These are phyloP conservation scores for Euproctis similis DNA, from an alignment of 2,888 invertebrate species.

Conservation along the genomic window DNA sequence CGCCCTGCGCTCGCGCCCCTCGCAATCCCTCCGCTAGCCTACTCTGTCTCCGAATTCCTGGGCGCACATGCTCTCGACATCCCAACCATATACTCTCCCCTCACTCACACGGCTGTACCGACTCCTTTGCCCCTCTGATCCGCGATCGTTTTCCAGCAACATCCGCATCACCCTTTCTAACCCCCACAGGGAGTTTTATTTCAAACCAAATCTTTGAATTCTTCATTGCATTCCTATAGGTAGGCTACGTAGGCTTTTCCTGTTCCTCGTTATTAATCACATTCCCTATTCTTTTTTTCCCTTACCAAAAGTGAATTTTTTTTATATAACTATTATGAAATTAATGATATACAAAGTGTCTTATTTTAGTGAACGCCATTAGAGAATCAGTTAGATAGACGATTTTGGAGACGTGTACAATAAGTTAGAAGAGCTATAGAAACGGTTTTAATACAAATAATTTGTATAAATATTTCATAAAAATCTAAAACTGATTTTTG, in stretches of 20 bases:
- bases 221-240: constrained; percentile 31
- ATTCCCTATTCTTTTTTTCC: constrained; percentile 50
- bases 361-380: constrained; percentile 72
- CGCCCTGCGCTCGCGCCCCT: constrained; percentile 57
- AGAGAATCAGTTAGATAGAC: constrained; percentile 66
- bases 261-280: constrained; percentile 56
- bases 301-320: constrained; percentile 37
- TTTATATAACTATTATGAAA: constrained; percentile 52
- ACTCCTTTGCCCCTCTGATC: constrained; percentile 70
- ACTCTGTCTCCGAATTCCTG: constrained; percentile 75
- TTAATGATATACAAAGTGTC: constrained; percentile 69
- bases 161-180: constrained; percentile 66
- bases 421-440: constrained; percentile 56
- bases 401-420: constrained; percentile 66
- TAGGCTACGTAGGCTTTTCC: constrained; percentile 33
- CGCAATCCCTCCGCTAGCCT: constrained; percentile 58
- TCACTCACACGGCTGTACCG: constrained; percentile 80
- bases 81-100: constrained; percentile 79
- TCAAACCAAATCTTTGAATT: constrained; percentile 12
- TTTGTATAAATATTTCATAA: constrained; percentile 41
- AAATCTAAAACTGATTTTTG: constrained; percentile 59
- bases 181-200: constrained; percentile 11
- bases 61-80: constrained; percentile 83
- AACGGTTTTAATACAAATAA: constrained; percentile 43
- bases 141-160: constrained; percentile 69